phyloP scores from a whole-genome alignment of 2,113 vertebrate genomes.

The Eurypyga helias region DNA sequence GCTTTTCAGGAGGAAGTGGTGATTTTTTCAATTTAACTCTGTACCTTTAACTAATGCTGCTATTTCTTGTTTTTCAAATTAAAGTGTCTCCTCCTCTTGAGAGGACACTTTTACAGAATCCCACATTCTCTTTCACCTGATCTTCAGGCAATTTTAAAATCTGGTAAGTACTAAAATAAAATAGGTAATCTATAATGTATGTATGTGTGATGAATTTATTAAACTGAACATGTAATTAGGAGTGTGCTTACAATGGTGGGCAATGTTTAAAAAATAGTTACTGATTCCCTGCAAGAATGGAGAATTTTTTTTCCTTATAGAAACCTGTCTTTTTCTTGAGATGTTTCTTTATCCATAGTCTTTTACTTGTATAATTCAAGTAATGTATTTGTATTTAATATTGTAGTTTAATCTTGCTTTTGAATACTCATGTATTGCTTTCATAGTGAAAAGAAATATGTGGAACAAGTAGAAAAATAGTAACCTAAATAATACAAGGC shows the following conservation, averaged over 20 bases:
- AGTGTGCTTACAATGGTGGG: neutral
- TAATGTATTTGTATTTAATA: neutral
- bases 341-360: neutral
- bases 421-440: neutral
- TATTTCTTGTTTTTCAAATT: conserved; percentile 47
- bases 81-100: neutral
- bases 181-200: neutral
- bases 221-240: neutral
- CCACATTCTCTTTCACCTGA: neutral
- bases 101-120: neutral
- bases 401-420: neutral
- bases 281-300: neutral
- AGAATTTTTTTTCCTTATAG: neutral
- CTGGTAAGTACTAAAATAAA: conserved; percentile 15
- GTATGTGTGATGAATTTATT: neutral
- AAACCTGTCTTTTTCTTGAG: neutral
- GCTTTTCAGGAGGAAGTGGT: conserved; percentile 41
- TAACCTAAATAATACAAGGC: neutral
- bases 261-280: neutral
- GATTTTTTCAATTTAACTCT: neutral
- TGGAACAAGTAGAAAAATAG: neutral
- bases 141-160: neutral
- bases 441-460: neutral
- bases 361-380: neutral
- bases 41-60: neutral